phyloP scores from a whole-genome alignment of 2,113 vertebrate genomes.

The Poecile atricapillus region DNA sequence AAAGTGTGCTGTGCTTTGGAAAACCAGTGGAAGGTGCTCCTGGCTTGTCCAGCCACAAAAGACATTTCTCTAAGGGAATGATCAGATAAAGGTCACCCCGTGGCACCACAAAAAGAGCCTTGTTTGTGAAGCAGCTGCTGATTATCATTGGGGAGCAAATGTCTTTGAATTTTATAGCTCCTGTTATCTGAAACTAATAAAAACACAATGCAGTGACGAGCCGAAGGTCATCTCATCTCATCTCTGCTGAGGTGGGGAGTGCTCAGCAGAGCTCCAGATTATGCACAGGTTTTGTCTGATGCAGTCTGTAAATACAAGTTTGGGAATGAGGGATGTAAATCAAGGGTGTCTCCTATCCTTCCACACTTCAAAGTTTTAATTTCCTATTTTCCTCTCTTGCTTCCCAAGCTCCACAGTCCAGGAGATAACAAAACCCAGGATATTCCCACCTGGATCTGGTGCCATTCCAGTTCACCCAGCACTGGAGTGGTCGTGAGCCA shows the following conservation, averaged over 20 bases:
- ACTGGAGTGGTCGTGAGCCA: background rate
- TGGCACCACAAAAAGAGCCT: background rate
- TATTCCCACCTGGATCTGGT: background rate
- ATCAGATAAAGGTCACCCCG: background rate
- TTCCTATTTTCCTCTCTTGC: background rate
- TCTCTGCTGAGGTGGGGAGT: background rate
- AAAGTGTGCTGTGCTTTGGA: background rate
- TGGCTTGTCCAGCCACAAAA: background rate
- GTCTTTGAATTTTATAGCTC: constrained; percentile 51
- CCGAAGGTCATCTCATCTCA: constrained; percentile 80
- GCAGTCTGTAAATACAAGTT: background rate
- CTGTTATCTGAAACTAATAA: constrained; percentile 83
- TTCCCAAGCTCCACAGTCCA: background rate
- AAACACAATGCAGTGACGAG: constrained; percentile 73
- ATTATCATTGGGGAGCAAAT: constrained; percentile 46
- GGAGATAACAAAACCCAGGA: background rate
- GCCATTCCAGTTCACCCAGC: background rate
- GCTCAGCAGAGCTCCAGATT: background rate
- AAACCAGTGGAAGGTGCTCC: background rate
- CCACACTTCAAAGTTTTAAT: background rate
- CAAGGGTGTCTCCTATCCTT: background rate
- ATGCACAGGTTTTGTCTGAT: background rate
- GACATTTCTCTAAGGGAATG: background rate
- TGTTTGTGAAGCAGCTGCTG: constrained; percentile 40
- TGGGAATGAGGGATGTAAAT: background rate